Evolutionary conservation across 2,888 invertebrate genomes (phyloP), one percentile per base, ranked within the genome.

Genomic region (Plagiodera versicolora): DNA sequence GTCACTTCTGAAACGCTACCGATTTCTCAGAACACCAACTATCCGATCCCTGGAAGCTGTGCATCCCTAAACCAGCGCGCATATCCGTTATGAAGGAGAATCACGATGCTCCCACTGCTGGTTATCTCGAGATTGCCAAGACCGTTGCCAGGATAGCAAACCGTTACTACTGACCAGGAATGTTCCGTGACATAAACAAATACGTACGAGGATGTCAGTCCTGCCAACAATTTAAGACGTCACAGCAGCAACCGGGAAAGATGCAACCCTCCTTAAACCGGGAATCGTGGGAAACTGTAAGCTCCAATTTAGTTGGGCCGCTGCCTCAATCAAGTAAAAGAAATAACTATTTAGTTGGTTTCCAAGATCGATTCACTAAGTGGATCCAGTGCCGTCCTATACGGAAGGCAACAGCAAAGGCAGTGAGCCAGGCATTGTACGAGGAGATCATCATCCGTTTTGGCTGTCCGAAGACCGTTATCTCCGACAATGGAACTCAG

Each of bases 101-200:
- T 10, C 57, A 57, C 11, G 53, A 53, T n/a, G 10, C 20, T 28
- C 1, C 53, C 18, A 49, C 57, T 5, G 35, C 49, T 9, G 57
- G 56, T 1, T 71, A 73, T 53, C 28, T 57, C 10, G 53, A 50
- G 2, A 56, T 60, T 10, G 52, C 54, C 10, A 46, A 52, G 16
- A 67, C 70, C n/a, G 50, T 44, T 3, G 24, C 51, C 11, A 46
- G 67, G 18, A 58, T 75, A 14, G 63, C 68, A 3, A 49, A 14
- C 10, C 30, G 54, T 3, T 75, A 72, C 35, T 71, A 73, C 55
- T 75, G 73, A 72, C 69, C 72, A 20, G 64, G 64, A 16, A 76
- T 69, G 70, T 65, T 57, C 19, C 49, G 58, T 28, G 70, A 74
- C 9, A 59, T 70, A 1, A 58, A 67, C 0, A 53, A 51, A 1